A percentile compares a stretch with the other conserved stretches of the same genome.
Evolutionary conservation across 2,888 invertebrate genomes (phyloP).

Genomic region (Schizotus pectinicornis): DNA sequence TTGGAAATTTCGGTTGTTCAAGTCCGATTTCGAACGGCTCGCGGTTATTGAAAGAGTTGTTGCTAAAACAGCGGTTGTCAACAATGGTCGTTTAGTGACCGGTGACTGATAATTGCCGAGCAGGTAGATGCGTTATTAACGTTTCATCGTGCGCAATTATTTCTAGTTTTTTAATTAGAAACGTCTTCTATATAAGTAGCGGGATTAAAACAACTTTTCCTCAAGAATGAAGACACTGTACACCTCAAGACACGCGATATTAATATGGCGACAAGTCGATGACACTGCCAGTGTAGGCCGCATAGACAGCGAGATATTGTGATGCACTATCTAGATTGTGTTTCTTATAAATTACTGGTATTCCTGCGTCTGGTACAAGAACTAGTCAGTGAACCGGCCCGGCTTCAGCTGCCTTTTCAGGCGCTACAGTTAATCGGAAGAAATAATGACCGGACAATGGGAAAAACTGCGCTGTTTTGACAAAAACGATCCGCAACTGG

Average conservation of each 20-base stretch:
- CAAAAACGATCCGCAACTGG: no score
- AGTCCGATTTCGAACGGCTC: no score
- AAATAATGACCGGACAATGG: constrained; percentile 41
- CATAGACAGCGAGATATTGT: constrained; percentile 55
- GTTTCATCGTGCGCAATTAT: constrained; percentile 42
- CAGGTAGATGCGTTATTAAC: constrained; percentile 15
- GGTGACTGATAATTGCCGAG: constrained; percentile 14
- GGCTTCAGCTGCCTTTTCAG: constrained; percentile 52
- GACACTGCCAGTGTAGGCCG: constrained; percentile 57
- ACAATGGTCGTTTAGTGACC: not conserved
- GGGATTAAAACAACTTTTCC: constrained; percentile 51
- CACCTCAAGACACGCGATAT: constrained; percentile 54
- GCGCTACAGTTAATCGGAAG: constrained; percentile 55
- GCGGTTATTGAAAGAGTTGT: no score
- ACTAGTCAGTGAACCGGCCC: constrained; percentile 52
- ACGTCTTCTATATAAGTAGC: constrained; percentile 49
- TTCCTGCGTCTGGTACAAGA: constrained; percentile 51
- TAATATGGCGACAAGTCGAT: constrained; percentile 58
- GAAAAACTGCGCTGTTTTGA: no score
- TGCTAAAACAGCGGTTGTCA: not conserved
- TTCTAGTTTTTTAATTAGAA: constrained; percentile 46
- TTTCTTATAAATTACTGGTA: constrained; percentile 57
- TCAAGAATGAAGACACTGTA: constrained; percentile 53
- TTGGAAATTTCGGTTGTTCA: not conserved
- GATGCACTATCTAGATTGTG: constrained; percentile 56